Base-by-base conservation (phyloP, 30 jellyfish, hydroid and myxozoan genomes). In the Turritopsis rubra region DNA sequence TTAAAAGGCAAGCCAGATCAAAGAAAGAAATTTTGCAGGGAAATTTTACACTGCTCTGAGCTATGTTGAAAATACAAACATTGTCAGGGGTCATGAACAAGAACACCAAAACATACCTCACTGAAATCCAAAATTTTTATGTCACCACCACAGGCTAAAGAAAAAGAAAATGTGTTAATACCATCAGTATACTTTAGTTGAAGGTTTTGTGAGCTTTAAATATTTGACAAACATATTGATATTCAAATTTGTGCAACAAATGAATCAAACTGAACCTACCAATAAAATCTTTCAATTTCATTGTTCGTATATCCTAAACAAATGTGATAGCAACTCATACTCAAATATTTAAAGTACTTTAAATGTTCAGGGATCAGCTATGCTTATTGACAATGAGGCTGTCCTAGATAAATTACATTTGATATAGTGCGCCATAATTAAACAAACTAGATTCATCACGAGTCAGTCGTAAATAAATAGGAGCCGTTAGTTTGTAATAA, bases 241-340 rank as follows among this genome's bases (percentile, higher is more conserved):
- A 60, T 23, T 18, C 73, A 60, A 60, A 23, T 0, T 21, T 18
- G 21, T 60, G 19, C 19, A 18, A 23, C 19, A 60, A 60, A 0
- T n/a, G 41, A 75, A 9, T 29, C 23, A 76, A 77, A 28, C 77
- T n/a, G 21, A 19, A 13, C 72, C n/a, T 77, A 77, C 85, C 53
- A 18, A 77, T 29, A 30, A 77, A 77, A 77, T 77, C 85, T 26
- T 29, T 4, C 41, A 77, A 23, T 77, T 77, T 77, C 85, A 77
- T 77, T 29, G 85, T 13, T 77, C 85, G 23, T n/a, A 77, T 77
- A 26, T 77, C 85, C 85, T 77, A 77, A 29, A 77, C 17, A 1
- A 68, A 23, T 13, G n/a, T n/a, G 60, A 41, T 3, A 13, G 13
- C 60, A 41, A 41, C n/a, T n/a, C n/a, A n/a, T n/a, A n/a, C n/a